A percentile compares a stretch with the other conserved stretches of the same genome.
These are phyloP conservation scores for Magallana nippona DNA, from an alignment of 2,888 invertebrate species.

Conservation along the genomic window DNA sequence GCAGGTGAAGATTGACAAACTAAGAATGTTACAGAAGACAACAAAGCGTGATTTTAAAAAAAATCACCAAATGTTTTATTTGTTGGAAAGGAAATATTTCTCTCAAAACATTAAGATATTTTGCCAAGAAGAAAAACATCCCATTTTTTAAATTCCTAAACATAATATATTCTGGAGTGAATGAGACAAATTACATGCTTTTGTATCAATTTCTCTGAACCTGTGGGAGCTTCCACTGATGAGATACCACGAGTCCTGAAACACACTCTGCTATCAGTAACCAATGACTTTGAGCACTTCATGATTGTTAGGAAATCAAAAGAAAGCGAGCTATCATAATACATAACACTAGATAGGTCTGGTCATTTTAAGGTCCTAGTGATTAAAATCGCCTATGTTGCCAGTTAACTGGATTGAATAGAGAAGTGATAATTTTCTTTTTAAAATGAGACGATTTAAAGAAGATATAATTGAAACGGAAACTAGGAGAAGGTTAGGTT, in stretches of 20 bases:
- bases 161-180: slow-evolving; percentile 28
- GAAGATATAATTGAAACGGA: slow-evolving; percentile 13
- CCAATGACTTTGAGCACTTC: slow-evolving; percentile 4
- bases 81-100: neutral
- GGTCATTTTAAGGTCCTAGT: slow-evolving; percentile 12
- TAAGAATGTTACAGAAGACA: neutral
- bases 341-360: neutral
- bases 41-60: neutral
- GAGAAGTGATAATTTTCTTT: neutral
- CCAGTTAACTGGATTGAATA: neutral
- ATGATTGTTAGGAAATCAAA: slow-evolving; percentile 23
- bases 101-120: neutral
- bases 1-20: slow-evolving; percentile 20
- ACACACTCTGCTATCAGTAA: neutral
- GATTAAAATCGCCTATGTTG: neutral
- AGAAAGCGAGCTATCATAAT: neutral
- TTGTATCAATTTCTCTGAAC: neutral
- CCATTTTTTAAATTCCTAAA: slow-evolving; percentile 1
- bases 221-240: neutral
- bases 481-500: slow-evolving; percentile 3
- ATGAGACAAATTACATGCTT: slow-evolving; percentile 18
- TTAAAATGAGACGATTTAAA: neutral
- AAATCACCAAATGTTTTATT: neutral
- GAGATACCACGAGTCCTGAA: neutral
- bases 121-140: neutral